Conservation (phyloP, 2,888 invertebrate genomes). For the Sinodicranocentrus sp. region DNA sequence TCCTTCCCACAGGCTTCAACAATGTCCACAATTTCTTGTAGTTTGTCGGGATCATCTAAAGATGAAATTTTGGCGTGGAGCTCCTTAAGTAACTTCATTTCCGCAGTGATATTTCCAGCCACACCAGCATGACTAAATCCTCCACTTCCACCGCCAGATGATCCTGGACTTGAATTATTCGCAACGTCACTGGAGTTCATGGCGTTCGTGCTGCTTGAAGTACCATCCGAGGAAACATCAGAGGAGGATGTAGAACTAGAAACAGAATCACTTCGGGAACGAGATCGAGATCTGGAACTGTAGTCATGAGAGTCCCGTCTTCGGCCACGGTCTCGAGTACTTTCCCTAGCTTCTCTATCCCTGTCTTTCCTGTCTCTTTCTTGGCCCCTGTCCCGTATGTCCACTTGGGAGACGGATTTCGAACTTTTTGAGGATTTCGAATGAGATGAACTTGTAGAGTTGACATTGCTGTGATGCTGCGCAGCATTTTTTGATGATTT, state of each 20-base stretch:
- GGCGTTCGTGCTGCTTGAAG: conserved; percentile 43
- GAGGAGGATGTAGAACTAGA: conserved; percentile 62
- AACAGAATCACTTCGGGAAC: conserved; percentile 58
- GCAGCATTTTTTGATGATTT: conserved; percentile 47
- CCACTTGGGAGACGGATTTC: conserved; percentile 23
- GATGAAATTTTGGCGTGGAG: conserved; percentile 73
- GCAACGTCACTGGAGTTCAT: conserved; percentile 60
- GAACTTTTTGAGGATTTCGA: conserved; percentile 53
- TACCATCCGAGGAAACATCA: conserved; percentile 56
- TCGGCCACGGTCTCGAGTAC: conserved; percentile 36
- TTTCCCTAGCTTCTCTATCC: conserved; percentile 36
- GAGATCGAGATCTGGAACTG: conserved; percentile 56
- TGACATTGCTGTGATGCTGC: conserved; percentile 54
- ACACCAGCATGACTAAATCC: conserved; percentile 74
- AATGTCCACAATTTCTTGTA: conserved; percentile 76
- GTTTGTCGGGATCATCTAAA: conserved; percentile 75
- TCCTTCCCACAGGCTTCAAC: conserved; percentile 76
- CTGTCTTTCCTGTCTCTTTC: conserved; percentile 30
- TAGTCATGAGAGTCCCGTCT: conserved; percentile 57
- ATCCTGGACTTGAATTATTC: conserved; percentile 63
- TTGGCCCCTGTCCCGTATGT: conserved; percentile 16
- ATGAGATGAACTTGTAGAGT: conserved; percentile 57
- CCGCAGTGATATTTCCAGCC: conserved; percentile 76
- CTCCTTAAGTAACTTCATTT: conserved; percentile 75
- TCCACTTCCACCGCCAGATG: conserved; percentile 45